Evolutionary conservation across 2,888 invertebrate species (phyloP).

Genomic region (Bruchidius siliquastri): DNA sequence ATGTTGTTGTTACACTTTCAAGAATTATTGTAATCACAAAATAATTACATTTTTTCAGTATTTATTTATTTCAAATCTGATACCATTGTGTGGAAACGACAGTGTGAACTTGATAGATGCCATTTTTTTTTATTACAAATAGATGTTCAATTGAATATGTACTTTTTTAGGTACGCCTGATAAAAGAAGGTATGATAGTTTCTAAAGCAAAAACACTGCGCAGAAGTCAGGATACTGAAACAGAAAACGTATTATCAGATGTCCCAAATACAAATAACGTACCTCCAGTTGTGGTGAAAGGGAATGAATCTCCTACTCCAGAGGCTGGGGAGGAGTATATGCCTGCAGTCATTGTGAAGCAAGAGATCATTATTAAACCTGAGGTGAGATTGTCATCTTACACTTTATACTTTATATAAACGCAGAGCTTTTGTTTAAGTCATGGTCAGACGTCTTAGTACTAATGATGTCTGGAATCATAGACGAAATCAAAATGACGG

Average conservation of each 20-base stretch:
- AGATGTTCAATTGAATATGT: too few relatives aligned
- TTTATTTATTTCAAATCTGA: too few relatives aligned
- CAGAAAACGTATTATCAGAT: constrained; percentile 31
- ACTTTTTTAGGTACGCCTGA: constrained; percentile 37
- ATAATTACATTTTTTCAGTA: too few relatives aligned
- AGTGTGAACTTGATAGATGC: too few relatives aligned
- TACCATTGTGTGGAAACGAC: too few relatives aligned
- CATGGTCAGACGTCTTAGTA: too few relatives aligned
- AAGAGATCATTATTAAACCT: constrained; percentile 10
- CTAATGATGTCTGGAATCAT: too few relatives aligned
- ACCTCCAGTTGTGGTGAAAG: neutral
- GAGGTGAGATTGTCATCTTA: neutral
- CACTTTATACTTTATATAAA: neutral
- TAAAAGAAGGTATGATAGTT: constrained; percentile 46
- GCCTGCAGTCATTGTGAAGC: constrained; percentile 12
- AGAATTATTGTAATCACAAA: too few relatives aligned
- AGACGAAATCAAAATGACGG: too few relatives aligned
- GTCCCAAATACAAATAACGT: constrained; percentile 1
- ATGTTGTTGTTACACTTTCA: too few relatives aligned
- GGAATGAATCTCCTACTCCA: neutral
- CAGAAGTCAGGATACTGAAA: constrained; percentile 34
- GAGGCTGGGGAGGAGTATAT: neutral
- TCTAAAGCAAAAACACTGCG: constrained; percentile 33
- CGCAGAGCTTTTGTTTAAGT: too few relatives aligned
- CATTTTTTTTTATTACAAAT: too few relatives aligned